Conservation (phyloP, 2,797 vertebrate genomes). For the Fundulus diaphanus region DNA sequence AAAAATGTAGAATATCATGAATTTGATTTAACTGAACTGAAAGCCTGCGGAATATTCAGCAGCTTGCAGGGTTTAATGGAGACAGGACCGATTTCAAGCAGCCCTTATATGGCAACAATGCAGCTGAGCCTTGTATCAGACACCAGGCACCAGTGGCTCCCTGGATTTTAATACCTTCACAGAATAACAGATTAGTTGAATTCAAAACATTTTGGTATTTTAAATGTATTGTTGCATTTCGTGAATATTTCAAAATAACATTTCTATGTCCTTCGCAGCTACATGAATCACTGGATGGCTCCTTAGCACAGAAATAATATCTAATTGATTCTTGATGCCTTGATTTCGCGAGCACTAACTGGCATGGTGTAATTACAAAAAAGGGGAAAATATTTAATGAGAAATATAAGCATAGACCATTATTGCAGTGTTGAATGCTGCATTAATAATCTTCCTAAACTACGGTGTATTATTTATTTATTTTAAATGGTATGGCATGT, state of each 20-base stretch:
- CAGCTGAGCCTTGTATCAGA: constrained; percentile 55
- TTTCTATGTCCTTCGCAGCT: not conserved
- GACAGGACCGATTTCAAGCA: constrained; percentile 58
- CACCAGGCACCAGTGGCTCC: constrained; percentile 58
- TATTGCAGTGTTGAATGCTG: too few relatives aligned
- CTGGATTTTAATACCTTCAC: constrained; percentile 25
- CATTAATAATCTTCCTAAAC: not conserved
- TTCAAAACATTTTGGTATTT: constrained; percentile 11
- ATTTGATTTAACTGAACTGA: not conserved
- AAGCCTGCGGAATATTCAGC: constrained; percentile 26
- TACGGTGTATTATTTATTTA: not conserved
- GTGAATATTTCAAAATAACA: not conserved
- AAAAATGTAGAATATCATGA: constrained; percentile 5
- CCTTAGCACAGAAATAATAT: not conserved
- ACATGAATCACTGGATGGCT: not conserved
- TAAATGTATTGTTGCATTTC: not conserved
- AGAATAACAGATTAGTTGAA: constrained; percentile 29
- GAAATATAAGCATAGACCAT: not conserved
- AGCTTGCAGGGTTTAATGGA: constrained; percentile 38
- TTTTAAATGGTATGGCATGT: not conserved
- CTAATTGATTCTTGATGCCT: not conserved
- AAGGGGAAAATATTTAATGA: not conserved
- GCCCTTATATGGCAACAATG: constrained; percentile 81
- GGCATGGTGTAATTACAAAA: not conserved
- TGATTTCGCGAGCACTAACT: not conserved